Base-by-base conservation (phyloP, 1,140 invertebrate species). In the Lepeophtheirus salmonis region DNA sequence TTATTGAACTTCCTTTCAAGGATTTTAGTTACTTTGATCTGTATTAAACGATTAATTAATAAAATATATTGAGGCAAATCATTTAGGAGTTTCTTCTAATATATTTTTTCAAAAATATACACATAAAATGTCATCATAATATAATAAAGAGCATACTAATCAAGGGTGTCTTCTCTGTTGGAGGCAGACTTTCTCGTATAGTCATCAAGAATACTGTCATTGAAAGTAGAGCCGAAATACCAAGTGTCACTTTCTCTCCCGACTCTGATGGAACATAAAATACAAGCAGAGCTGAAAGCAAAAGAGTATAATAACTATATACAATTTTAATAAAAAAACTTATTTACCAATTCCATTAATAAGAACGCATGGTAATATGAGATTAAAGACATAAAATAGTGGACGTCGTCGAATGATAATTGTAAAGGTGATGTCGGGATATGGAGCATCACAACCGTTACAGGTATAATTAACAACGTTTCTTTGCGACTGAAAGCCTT, bases 201-300 rank as follows among this genome's bases (percentile, higher is more conserved):
- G 89, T 84, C 87, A 92, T 91, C 1, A 92, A 74, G 70, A 91
- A 91, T 10, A 92, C 88, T 0, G 88, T 90, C 83, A 91, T 90
- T 2, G 86, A 89, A 2, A 92, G 76, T 0, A 92, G 75, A 0
- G 87, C 86, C 54, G 85, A 89, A 62, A 91, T 90, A 18, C 88
- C 86, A 21, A 86, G 72, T 10, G 82, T 84, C 48, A 86, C 83
- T 71, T 90, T 90, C 70, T 91, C 87, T 1, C 88, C 88, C 1
- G 85, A 89, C 68, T 90, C 87, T 16, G 83, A 85, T 22, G 88
- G 87, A 67, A 91, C 87, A 73, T 89, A 90, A 72, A 91, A 91
- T 41, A 89, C 87, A 48, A 92, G 73, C 24, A 91, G 75, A 25
- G 87, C 88, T 81, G 79, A 59, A 59, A 50, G 17, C n/a, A 23